Percentiles rank a stretch among this genome's conserved stretches.
phyloP scores from a whole-genome alignment of 2,888 invertebrate species.

The Agelastica alni region DNA sequence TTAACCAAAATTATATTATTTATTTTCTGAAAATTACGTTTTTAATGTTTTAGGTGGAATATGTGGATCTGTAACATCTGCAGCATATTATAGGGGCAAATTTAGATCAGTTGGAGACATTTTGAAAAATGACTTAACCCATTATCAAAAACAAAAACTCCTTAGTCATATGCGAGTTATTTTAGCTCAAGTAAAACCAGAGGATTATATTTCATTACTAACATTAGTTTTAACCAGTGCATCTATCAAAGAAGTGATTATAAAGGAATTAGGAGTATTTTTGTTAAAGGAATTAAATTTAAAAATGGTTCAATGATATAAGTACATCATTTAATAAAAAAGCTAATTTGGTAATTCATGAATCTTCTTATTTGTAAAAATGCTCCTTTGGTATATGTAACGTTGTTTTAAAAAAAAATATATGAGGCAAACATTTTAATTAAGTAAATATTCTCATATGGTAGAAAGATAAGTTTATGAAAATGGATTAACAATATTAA shows the following conservation, averaged over 20 bases:
- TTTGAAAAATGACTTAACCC: conserved; percentile 35
- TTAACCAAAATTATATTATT: no score
- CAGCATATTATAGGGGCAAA: conserved; percentile 41
- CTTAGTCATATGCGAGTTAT: conserved; percentile 36
- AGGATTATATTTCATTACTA: conserved; percentile 41
- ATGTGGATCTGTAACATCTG: conserved; percentile 45
- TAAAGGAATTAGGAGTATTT: conserved; percentile 43
- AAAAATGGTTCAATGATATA: conserved; percentile 21
- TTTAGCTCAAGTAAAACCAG: conserved; percentile 38
- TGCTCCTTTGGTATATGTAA: no score
- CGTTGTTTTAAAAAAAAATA: no score
- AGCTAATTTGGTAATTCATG: no score
- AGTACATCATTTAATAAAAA: no score
- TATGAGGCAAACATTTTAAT: no score
- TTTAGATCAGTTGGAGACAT: conserved; percentile 50
- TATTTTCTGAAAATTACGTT: no score
- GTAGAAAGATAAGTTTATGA: no score
- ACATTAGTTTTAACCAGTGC: conserved; percentile 39
- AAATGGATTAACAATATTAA: no score
- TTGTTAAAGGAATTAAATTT: conserved; percentile 44
- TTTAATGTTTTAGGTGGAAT: conserved; percentile 45
- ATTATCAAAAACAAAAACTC: conserved; percentile 43
- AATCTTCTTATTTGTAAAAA: no score
- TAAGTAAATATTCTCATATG: no score
- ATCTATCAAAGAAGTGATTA: conserved; percentile 38